A percentile compares a stretch with the other conserved stretches of the same genome.
Conservation (phyloP, 2,113 vertebrate genomes). For the Paedocypris sp. region DNA sequence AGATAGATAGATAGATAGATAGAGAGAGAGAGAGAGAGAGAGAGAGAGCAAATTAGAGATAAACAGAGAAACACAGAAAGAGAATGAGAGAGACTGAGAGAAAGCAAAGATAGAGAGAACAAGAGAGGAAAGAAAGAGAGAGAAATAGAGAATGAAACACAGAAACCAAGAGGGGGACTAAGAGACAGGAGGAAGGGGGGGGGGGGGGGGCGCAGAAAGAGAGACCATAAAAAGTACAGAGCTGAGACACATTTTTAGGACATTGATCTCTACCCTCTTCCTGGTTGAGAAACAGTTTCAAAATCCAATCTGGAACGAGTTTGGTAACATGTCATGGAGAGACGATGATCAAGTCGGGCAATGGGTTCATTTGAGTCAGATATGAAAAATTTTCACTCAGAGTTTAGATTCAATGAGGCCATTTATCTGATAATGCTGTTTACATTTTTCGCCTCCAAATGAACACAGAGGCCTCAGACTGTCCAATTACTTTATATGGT, state of each 20-base stretch:
- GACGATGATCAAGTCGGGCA: slow-evolving; percentile 10
- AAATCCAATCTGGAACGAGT: neutral
- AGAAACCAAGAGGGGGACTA: too few relatives aligned
- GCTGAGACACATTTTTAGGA: slow-evolving; percentile 1
- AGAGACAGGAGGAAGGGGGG: too few relatives aligned
- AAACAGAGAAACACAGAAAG: too few relatives aligned
- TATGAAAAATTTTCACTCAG: neutral
- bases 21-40: too few relatives aligned
- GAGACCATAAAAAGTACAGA: slow-evolving; percentile 1
- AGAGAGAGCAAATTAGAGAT: too few relatives aligned
- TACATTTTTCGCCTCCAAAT: slow-evolving; percentile 9
- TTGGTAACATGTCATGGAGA: slow-evolving; percentile 9
- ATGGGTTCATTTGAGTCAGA: neutral
- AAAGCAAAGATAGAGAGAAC: too few relatives aligned
- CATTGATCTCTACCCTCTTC: slow-evolving; percentile 1
- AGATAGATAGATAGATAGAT: too few relatives aligned
- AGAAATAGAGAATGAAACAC: too few relatives aligned
- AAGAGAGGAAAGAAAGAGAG: too few relatives aligned
- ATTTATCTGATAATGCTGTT: slow-evolving; percentile 15
- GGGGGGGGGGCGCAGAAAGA: too few relatives aligned
- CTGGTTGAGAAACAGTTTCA: neutral
- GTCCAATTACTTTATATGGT: neutral
- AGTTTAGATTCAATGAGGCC: slow-evolving; percentile 15
- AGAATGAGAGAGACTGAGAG: too few relatives aligned
- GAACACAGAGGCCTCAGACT: neutral